A percentile compares a stretch with the other conserved stretches of the same genome.
Evolutionary conservation across 2,113 vertebrate species (phyloP).

Genomic region (Cebidichthys violaceus): DNA sequence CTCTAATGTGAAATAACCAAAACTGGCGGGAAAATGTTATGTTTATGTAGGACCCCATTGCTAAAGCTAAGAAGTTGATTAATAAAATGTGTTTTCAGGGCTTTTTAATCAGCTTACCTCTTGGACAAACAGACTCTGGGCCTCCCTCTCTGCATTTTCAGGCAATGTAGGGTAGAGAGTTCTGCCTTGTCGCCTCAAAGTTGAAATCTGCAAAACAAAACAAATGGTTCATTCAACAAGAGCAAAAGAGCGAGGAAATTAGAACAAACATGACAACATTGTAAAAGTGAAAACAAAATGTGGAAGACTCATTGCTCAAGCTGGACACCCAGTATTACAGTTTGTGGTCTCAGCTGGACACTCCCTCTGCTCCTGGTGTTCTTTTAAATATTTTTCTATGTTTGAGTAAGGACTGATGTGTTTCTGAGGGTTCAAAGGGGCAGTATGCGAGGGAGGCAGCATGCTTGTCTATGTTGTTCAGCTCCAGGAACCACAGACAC

Average conservation of each 20-base stretch:
- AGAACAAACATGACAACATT: slow-evolving; percentile 10
- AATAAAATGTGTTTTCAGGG: background rate
- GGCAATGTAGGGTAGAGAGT: slow-evolving; percentile 93
- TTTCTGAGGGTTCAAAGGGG: slow-evolving; percentile 45
- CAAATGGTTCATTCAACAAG: background rate
- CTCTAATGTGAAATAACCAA: background rate
- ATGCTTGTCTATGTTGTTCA: slow-evolving; percentile 55
- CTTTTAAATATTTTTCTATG: slow-evolving; percentile 67
- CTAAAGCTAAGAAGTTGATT: slow-evolving; percentile 10
- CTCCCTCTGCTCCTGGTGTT: slow-evolving; percentile 30
- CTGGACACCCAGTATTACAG: slow-evolving; percentile 23
- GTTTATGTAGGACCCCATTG: background rate
- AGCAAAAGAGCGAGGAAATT: background rate
- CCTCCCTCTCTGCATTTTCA: slow-evolving; percentile 90
- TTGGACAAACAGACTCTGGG: slow-evolving; percentile 95
- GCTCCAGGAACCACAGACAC: slow-evolving; percentile 55
- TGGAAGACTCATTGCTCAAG: slow-evolving; percentile 30
- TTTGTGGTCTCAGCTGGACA: slow-evolving; percentile 62
- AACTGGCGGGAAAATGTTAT: too few relatives aligned
- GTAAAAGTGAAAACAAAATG: slow-evolving; percentile 43
- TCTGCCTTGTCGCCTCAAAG: slow-evolving; percentile 89
- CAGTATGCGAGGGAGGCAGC: slow-evolving; percentile 54
- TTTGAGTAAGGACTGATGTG: slow-evolving; percentile 40
- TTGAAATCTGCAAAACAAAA: slow-evolving; percentile 86
- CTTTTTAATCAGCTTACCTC: slow-evolving; percentile 85